phyloP scores from a whole-genome alignment of 2,888 invertebrate species.

The Nineta flava region DNA sequence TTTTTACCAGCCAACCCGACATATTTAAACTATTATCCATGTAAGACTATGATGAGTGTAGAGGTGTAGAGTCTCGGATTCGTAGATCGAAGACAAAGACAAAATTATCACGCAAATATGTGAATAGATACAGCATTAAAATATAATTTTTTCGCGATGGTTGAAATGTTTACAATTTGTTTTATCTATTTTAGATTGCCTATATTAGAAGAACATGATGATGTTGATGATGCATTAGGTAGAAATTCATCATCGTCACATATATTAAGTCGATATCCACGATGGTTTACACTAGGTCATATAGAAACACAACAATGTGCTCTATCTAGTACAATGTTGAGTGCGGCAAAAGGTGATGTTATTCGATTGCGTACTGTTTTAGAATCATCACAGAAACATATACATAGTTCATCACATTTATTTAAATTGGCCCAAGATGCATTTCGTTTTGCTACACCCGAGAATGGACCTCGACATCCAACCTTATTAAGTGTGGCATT shows the following conservation, averaged over 20 bases:
- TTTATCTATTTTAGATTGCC: slow-evolving; percentile 39
- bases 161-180: neutral
- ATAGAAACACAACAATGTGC: slow-evolving; percentile 70
- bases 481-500: slow-evolving; percentile 66
- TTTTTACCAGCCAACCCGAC: too few species aligned
- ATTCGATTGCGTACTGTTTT: slow-evolving; percentile 55
- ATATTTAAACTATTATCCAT: too few species aligned
- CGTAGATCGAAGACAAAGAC: too few species aligned
- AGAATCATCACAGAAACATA: slow-evolving; percentile 64
- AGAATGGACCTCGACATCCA: slow-evolving; percentile 59
- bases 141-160: neutral
- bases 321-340: slow-evolving; percentile 59
- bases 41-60: too few species aligned
- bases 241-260: slow-evolving; percentile 31
- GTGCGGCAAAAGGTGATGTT: slow-evolving; percentile 54
- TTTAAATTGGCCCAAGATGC: slow-evolving; percentile 77
- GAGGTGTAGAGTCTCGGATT: too few species aligned
- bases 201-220: slow-evolving; percentile 56
- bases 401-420: slow-evolving; percentile 69
- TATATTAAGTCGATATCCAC: slow-evolving; percentile 42
- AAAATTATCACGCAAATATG: neutral
- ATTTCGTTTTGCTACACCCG: slow-evolving; percentile 65
- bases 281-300: slow-evolving; percentile 68
- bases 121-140: too few species aligned
- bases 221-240: slow-evolving; percentile 39